Evolutionary conservation across 2,888 invertebrate species (phyloP).

Genomic region (Melieria omissa): DNA sequence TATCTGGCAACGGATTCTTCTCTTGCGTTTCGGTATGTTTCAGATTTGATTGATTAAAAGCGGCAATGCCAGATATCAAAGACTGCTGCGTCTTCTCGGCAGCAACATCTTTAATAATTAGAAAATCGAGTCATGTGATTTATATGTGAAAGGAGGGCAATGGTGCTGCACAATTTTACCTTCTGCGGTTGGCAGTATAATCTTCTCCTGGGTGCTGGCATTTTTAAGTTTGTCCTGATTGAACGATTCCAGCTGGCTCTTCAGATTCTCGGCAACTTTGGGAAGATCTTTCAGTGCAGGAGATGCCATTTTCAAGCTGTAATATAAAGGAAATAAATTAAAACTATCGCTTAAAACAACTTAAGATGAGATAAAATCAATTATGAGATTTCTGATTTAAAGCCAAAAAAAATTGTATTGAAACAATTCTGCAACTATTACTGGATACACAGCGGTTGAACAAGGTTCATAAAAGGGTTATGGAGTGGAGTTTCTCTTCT

Average conservation of each 20-base stretch:
- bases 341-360: no score
- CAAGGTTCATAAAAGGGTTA: no score
- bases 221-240: constrained; percentile 88
- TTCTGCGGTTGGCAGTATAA: constrained; percentile 92
- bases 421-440: no score
- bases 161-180: constrained; percentile 70
- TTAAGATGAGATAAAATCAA: no score
- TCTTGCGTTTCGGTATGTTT: constrained; percentile 93
- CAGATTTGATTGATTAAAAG: constrained; percentile 83
- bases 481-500: no score
- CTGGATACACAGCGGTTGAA: no score
- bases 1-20: constrained; percentile 92
- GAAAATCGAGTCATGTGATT: background rate
- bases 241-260: constrained; percentile 92
- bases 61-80: constrained; percentile 85
- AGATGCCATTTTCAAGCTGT: constrained; percentile 65
- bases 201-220: constrained; percentile 91
- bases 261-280: constrained; percentile 88
- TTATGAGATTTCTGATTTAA: no score
- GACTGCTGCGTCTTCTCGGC: constrained; percentile 88
- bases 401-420: no score
- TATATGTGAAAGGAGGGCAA: background rate
- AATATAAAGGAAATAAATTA: no score
- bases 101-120: constrained; percentile 78
- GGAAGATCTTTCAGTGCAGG: constrained; percentile 90